These are phyloP conservation scores for Iselma pallidipennis DNA, from an alignment of 2,888 invertebrate species.

Conservation along the genomic window DNA sequence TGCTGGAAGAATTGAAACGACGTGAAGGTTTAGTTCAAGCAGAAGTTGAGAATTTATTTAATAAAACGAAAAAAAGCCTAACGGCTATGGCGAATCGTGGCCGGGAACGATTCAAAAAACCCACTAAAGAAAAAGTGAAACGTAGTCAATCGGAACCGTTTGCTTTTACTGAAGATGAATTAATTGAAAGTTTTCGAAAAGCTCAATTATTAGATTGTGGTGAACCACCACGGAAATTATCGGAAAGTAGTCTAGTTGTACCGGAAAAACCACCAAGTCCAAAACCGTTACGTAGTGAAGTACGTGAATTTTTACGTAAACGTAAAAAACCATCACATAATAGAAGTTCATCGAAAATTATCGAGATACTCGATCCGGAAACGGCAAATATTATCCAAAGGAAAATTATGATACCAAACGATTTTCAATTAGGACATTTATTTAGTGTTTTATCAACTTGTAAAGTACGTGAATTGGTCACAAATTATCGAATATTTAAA, in stretches of 20 bases:
- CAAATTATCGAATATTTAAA: slow-evolving; percentile 64
- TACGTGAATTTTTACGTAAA: slow-evolving; percentile 40
- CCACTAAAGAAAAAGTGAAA: slow-evolving; percentile 50
- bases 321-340: slow-evolving; percentile 41
- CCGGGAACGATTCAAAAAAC: slow-evolving; percentile 39
- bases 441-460: slow-evolving; percentile 37
- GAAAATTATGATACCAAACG: slow-evolving; percentile 37
- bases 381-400: slow-evolving; percentile 47
- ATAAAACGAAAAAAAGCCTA: slow-evolving; percentile 50
- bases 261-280: slow-evolving; percentile 37
- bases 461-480: slow-evolving; percentile 55
- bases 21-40: slow-evolving; percentile 43
- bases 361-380: slow-evolving; percentile 50
- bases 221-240: slow-evolving; percentile 38
- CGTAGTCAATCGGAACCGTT: slow-evolving; percentile 63
- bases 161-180: slow-evolving; percentile 62
- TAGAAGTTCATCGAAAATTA: slow-evolving; percentile 41
- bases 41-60: slow-evolving; percentile 43
- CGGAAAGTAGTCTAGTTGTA: slow-evolving; percentile 37
- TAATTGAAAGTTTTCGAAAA: slow-evolving; percentile 59
- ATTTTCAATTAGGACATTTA: slow-evolving; percentile 39
- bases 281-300: slow-evolving; percentile 47
- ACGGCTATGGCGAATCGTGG: slow-evolving; percentile 40
- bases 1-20: slow-evolving; percentile 27
- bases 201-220: slow-evolving; percentile 54